Evolutionary conservation across 2,888 invertebrate species (phyloP).

Genomic region (Amiota minor): DNA sequence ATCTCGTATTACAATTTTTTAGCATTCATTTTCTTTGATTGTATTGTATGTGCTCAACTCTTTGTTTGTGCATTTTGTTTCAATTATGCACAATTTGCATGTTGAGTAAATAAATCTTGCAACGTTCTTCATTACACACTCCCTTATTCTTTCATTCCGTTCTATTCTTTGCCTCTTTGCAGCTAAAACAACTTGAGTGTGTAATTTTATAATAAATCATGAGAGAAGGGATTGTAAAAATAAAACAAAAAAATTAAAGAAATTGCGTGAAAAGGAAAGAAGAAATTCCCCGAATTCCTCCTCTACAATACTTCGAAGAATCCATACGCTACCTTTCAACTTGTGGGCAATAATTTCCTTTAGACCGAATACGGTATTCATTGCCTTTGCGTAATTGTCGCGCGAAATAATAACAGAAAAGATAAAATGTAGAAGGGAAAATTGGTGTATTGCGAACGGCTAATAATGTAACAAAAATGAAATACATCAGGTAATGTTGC

Average conservation of each 20-base stretch:
- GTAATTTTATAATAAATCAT: conserved; percentile 28
- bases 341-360: background rate
- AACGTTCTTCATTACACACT: background rate
- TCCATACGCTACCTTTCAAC: background rate
- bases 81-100: conserved; percentile 62
- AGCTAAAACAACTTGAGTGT: conserved; percentile 20
- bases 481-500: background rate
- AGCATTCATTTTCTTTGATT: conserved; percentile 19
- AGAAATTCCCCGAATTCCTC: background rate
- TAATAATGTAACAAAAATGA: background rate
- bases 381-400: conserved; percentile 3
- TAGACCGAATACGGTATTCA: background rate
- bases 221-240: background rate
- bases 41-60: conserved; percentile 9
- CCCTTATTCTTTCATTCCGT: conserved; percentile 26
- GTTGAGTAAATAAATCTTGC: conserved; percentile 56
- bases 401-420: background rate
- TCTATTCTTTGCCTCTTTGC: background rate
- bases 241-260: background rate
- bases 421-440: background rate
- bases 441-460: background rate
- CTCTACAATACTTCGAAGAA: background rate
- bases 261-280: background rate
- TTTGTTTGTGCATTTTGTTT: conserved; percentile 49
- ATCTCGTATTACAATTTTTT: conserved; percentile 16